These are phyloP conservation scores for Sipha maydis DNA, from an alignment of 2,888 invertebrate genomes.

Conservation along the genomic window DNA sequence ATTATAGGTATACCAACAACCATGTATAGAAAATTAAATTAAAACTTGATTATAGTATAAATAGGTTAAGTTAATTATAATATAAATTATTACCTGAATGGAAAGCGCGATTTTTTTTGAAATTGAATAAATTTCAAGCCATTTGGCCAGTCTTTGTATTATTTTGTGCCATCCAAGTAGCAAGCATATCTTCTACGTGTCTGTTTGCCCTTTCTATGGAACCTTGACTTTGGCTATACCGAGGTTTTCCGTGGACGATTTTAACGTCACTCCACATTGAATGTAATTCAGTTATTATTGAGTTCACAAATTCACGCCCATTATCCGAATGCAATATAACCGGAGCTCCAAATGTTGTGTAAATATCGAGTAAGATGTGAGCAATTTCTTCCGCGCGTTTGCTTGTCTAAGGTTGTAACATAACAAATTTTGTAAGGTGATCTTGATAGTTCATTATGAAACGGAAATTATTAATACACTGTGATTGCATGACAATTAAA, in stretches of 20 bases:
- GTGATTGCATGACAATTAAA: constrained; percentile 38
- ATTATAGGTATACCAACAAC: too few species aligned
- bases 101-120: not conserved
- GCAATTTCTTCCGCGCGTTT: not conserved
- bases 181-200: constrained; percentile 42
- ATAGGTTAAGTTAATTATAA: too few species aligned
- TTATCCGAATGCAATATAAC: not conserved
- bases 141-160: not conserved
- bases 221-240: not conserved
- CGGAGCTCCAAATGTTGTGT: not conserved
- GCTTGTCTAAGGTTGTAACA: not conserved
- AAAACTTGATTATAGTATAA: too few species aligned
- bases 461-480: not conserved
- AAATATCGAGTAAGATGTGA: not conserved
- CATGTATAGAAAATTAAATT: too few species aligned
- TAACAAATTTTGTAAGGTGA: not conserved
- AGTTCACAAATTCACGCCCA: not conserved
- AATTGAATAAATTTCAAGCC: not conserved
- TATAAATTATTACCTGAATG: not conserved
- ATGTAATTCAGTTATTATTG: too few species aligned
- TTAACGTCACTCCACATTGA: not conserved
- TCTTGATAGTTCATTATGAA: too few species aligned
- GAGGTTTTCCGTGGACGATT: constrained; percentile 41
- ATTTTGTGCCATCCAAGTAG: constrained; percentile 16
- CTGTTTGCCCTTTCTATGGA: constrained; percentile 42